Base-by-base conservation (phyloP, 2,113 vertebrate genomes). In the Ardeotis arabs region DNA sequence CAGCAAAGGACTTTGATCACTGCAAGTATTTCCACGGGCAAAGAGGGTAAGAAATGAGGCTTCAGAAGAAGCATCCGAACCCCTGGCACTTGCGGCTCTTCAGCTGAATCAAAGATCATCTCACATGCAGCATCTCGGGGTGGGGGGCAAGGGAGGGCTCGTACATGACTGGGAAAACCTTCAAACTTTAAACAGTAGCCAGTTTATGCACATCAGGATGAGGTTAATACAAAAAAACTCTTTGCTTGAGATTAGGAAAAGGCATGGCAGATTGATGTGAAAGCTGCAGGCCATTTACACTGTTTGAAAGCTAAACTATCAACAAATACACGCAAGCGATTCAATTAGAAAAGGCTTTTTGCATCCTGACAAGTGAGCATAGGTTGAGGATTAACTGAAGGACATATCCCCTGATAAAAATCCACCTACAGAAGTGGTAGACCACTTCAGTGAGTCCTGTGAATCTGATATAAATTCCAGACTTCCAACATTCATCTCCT, bases 241-340 rank as follows among this genome's bases (percentile, higher is more conserved):
- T 74, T 49, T 70, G 63, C 45, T 16, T 24, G n/a, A 14, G 31
- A 78, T 76, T 58, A 56, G 67, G 35, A 66, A 89, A 92, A 93
- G 64, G 84, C 78, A 88, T 4, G 49, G 67, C 56, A 95, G 78
- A 94, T 58, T 73, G 75, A 92, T 74, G 62, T 50, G 76, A 87
- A 93, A 62, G 69, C 58, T 81, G 49, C 41, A 93, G 62, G 84
- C 76, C 59, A 80, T 79, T 78, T 80, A 74, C 62, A 89, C 31
- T 3, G 1, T 64, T 82, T 55, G 49, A 74, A 70, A 87, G 35
- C 45, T 53, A 70, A 92, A 82, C 75, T 67, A 31, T 59, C 60
- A 79, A 96, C 44, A 92, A 92, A 84, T 16, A 45, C n/a, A 62
- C 29, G 59, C 25, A 49, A 53, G 39, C 67, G 90, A 96, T 94